Conservation (phyloP, 92 coral and sea anemone genomes). For the Phenganax stokvisi region DNA sequence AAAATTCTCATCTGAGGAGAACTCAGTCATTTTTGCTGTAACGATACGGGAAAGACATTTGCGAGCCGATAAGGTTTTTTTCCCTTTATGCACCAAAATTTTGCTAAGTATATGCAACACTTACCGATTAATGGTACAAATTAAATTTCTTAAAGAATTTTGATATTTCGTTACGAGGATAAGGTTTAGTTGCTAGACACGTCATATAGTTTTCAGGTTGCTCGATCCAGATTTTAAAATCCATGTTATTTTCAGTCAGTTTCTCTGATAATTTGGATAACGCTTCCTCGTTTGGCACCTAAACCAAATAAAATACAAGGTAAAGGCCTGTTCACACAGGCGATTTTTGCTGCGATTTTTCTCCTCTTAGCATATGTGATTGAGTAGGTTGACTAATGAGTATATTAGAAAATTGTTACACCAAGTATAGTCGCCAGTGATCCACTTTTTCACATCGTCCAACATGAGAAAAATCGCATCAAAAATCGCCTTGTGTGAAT, state of each 20-base stretch:
- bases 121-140: constrained; percentile 52
- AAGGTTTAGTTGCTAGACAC: constrained; percentile 89
- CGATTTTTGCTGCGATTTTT: no score
- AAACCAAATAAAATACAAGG: background rate
- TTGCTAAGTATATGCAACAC: background rate
- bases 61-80: no score
- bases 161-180: constrained; percentile 68
- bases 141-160: constrained; percentile 68
- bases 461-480: no score
- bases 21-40: no score
- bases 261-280: constrained; percentile 57
- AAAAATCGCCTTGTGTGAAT: no score
- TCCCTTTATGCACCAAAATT: background rate
- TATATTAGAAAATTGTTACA: background rate
- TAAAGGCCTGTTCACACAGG: background rate
- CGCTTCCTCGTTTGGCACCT: constrained; percentile 66
- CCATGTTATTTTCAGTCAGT: constrained; percentile 55
- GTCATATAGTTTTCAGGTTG: constrained; percentile 86
- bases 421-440: no score
- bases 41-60: no score
- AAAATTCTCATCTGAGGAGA: no score
- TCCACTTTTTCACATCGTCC: no score
- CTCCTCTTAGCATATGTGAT: background rate
- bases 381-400: background rate
- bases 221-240: constrained; percentile 88